These are phyloP conservation scores for Paraplagusia blochii DNA, from an alignment of 2,113 vertebrate genomes.

Conservation along the genomic window DNA sequence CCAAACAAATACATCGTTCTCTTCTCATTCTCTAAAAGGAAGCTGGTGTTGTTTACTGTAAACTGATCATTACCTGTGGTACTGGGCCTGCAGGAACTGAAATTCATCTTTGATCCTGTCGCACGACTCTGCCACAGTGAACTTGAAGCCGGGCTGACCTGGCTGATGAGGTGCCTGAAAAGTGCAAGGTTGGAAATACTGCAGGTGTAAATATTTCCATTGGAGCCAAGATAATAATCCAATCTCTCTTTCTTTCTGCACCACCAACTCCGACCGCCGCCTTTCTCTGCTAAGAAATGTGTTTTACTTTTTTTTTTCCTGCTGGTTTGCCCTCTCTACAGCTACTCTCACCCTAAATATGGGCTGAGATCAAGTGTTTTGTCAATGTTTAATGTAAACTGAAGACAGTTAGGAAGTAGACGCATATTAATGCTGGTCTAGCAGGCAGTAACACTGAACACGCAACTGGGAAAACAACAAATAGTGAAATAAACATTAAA, in stretches of 20 bases:
- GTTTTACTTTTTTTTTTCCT: conserved; percentile 7
- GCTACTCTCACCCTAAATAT: conserved; percentile 49
- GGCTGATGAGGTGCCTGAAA: conserved; percentile 89
- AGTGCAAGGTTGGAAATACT: conserved; percentile 32
- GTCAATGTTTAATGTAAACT: conserved; percentile 22
- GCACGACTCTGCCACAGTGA: conserved; percentile 92
- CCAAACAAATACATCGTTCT: conserved; percentile 37
- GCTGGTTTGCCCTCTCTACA: conserved; percentile 42
- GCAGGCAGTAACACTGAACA: conserved; percentile 7
- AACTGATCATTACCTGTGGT: conserved; percentile 83
- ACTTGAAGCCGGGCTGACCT: conserved; percentile 93
- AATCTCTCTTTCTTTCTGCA: conserved; percentile 4
- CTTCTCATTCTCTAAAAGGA: conserved; percentile 48
- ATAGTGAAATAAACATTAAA: neutral
- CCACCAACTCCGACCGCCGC: neutral
- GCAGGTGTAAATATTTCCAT: conserved; percentile 36
- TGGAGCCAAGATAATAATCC: conserved; percentile 13
- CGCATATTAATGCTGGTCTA: neutral
- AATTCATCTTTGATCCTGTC: conserved; percentile 95
- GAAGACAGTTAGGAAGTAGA: neutral
- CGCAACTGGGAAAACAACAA: neutral
- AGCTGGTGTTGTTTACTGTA: conserved; percentile 27
- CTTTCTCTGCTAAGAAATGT: conserved; percentile 7
- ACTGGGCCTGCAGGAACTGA: conserved; percentile 93
- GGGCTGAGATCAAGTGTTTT: conserved; percentile 42